Evolutionary conservation across 2,888 invertebrate species (phyloP), one percentile per base, ranked within the genome.

Genomic region (Drosophila maculinotata): DNA sequence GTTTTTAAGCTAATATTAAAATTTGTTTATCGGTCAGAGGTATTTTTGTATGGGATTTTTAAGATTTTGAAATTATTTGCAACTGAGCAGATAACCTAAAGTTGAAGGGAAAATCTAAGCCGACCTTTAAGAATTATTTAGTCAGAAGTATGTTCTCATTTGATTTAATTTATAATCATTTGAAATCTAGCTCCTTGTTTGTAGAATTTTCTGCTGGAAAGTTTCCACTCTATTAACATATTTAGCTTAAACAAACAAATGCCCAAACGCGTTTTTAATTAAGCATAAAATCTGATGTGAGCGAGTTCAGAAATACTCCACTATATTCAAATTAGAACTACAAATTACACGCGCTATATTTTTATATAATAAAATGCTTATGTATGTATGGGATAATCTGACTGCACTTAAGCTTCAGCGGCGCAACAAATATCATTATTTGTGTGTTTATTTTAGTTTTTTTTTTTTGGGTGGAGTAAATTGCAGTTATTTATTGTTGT

Each of bases 181-280:
- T 26, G 1, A 10, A 9, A 15, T 5, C 15, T 26, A n/a, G 2
- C 8, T 9, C 8, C 35, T 2, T 12, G 12, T 9, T 5, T 36
- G 7, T 38, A 7, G 4, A n/a, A n/a, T 30, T 3, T 9, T 9
- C 7, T 4, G 10, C 3, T 6, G 17, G 9, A 10, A 20, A 26
- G n/a, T 23, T 10, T 41, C 8, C 15, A 36, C 15, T 35, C n/a
- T 15, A 31, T 56, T 33, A 5, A 60, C 41, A n/a, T 42, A 23
- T 47, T 53, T 41, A 45, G 33, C 48, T 31, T 41, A 20, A 26
- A 49, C 42, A 70, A 67, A 68, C 35, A 54, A 47, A 67, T 45
- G 48, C 54, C 69, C 39, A 60, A 76, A 73, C 70, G 72, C 48
- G 42, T 63, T 69, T 69, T 74, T 70, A 85, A 82, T 82, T 82